These are phyloP conservation scores for Ameiurus melas DNA, from an alignment of 2,113 vertebrate genomes.

Conservation along the genomic window DNA sequence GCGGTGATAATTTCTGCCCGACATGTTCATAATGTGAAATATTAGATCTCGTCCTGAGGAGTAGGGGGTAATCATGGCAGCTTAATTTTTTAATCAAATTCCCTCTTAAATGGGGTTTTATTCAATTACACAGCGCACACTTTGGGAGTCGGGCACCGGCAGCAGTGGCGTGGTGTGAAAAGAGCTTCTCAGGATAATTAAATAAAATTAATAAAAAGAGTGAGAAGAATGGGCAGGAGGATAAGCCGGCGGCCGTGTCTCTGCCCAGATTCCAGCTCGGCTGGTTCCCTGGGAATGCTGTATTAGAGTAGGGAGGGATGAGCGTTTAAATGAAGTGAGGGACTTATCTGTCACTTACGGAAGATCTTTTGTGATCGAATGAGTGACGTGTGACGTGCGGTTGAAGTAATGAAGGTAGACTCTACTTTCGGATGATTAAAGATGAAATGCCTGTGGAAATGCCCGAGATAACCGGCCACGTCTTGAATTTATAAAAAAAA, in stretches of 20 bases:
- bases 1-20: constrained; percentile 76
- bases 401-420: constrained; percentile 18
- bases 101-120: constrained; percentile 78
- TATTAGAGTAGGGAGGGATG: constrained; percentile 57
- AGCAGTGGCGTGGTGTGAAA: constrained; percentile 63
- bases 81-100: constrained; percentile 83
- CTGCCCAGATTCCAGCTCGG: constrained; percentile 67
- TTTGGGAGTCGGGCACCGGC: constrained; percentile 68
- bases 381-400: background rate
- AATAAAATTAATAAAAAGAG: constrained; percentile 77
- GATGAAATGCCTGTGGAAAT: background rate
- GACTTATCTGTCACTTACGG: constrained; percentile 27
- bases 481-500: background rate
- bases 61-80: constrained; percentile 72
- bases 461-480: background rate
- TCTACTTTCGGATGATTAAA: background rate
- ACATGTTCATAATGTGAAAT: constrained; percentile 77
- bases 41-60: constrained; percentile 71
- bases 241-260: constrained; percentile 66
- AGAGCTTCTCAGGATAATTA: constrained; percentile 75
- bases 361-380: constrained; percentile 3
- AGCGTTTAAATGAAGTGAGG: constrained; percentile 44
- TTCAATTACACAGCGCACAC: constrained; percentile 80
- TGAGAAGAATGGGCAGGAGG: constrained; percentile 60
- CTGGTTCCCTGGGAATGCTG: constrained; percentile 66